phyloP scores from a whole-genome alignment of 1,140 invertebrate species.

The Pseudomyrmex sp. region DNA sequence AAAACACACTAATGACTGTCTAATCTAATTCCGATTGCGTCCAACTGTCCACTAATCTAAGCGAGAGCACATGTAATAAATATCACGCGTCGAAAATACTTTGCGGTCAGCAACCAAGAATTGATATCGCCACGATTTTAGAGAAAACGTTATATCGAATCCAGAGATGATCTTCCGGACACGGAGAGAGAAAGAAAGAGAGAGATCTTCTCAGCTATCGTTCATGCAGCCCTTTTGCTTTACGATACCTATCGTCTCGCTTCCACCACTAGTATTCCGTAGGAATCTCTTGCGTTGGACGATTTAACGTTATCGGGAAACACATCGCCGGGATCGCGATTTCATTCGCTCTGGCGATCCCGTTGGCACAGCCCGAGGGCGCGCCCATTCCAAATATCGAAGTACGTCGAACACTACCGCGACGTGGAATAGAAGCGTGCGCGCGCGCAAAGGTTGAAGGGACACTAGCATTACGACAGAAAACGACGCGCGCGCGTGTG shows the following conservation, averaged over 20 bases:
- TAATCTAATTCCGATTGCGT: conserved; percentile 26
- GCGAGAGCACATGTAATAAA: conserved; percentile 36
- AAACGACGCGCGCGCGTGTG: neutral
- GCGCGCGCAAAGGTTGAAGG: conserved; percentile 21
- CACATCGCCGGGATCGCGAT: conserved; percentile 60
- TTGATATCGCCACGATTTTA: conserved; percentile 44
- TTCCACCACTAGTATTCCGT: conserved; percentile 52
- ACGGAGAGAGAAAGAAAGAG: too few relatives aligned
- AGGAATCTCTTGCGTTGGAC: conserved; percentile 50
- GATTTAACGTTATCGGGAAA: conserved; percentile 61
- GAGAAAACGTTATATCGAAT: conserved; percentile 34
- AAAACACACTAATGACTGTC: conserved; percentile 9
- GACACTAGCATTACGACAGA: neutral
- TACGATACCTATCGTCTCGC: conserved; percentile 51
- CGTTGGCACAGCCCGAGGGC: conserved; percentile 50
- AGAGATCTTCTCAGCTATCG: conserved; percentile 47
- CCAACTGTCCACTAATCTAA: neutral
- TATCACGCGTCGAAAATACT: conserved; percentile 49
- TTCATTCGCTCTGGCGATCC: conserved; percentile 58
- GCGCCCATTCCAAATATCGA: conserved; percentile 55
- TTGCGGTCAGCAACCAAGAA: conserved; percentile 46
- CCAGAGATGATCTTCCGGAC: conserved; percentile 21
- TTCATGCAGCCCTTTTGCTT: conserved; percentile 49
- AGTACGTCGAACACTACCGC: conserved; percentile 46
- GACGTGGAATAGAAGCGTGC: conserved; percentile 48